These are phyloP conservation scores for Drosophila sordidula DNA, from an alignment of 2,888 invertebrate genomes.

Conservation along the genomic window DNA sequence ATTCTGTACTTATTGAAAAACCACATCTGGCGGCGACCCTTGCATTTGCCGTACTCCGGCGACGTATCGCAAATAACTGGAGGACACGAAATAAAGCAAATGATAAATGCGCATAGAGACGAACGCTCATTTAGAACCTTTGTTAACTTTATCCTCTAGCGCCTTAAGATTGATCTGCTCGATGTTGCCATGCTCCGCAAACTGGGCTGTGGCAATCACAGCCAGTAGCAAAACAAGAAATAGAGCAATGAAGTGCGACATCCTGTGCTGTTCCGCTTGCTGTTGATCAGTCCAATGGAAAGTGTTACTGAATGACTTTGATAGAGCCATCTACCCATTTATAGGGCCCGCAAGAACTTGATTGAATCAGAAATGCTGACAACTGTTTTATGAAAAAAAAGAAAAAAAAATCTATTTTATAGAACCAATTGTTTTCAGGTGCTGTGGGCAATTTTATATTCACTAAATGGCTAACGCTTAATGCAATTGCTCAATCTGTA, in stretches of 20 bases:
- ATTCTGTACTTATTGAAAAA: constrained; percentile 5
- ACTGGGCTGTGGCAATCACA: background rate
- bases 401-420: background rate
- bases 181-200: no score
- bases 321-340: background rate
- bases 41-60: constrained; percentile 36
- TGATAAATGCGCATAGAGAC: background rate
- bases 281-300: background rate
- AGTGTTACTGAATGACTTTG: constrained; percentile 3
- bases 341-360: constrained; percentile 5
- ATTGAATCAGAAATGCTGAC: background rate
- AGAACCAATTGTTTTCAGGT: constrained; percentile 5
- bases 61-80: constrained; percentile 32
- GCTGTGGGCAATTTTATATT: constrained; percentile 1
- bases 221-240: background rate
- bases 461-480: constrained; percentile 12
- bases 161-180: background rate
- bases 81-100: background rate
- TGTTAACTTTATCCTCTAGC: background rate
- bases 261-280: background rate
- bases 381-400: constrained; percentile 1
- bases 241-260: constrained; percentile 1
- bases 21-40: constrained; percentile 23
- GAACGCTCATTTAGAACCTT: constrained; percentile 2
- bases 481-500: constrained; percentile 61